A percentile compares a stretch with the other conserved stretches of the same genome.
Evolutionary conservation across 1,140 invertebrate species (phyloP).

Genomic region (Lepidotrigona ventralis): DNA sequence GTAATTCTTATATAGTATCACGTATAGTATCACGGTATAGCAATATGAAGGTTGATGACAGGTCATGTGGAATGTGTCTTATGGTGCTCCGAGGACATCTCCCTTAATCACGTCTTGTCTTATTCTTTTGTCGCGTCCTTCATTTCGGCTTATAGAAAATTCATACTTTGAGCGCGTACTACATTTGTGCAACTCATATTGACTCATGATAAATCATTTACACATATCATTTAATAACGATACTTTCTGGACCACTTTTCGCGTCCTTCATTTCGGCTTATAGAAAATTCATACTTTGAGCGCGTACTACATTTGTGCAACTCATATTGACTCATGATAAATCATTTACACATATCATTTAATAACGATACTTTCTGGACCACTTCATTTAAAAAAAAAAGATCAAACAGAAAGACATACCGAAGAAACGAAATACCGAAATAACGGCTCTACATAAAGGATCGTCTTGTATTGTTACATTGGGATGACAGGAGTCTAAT

Average conservation of each 20-base stretch:
- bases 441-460: constrained; percentile 9
- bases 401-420: neutral
- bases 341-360: constrained; percentile 20
- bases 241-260: no score
- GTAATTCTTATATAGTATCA: constrained; percentile 22
- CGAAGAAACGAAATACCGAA: neutral
- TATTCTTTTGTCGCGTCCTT: constrained; percentile 47
- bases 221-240: no score
- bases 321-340: constrained; percentile 26
- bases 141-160: constrained; percentile 53
- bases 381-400: neutral
- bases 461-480: constrained; percentile 41
- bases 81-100: constrained; percentile 48
- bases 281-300: constrained; percentile 49
- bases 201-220: constrained; percentile 29
- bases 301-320: constrained; percentile 46
- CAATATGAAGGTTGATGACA: constrained; percentile 43
- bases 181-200: constrained; percentile 45
- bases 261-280: constrained; percentile 52
- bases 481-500: constrained; percentile 1
- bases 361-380: constrained; percentile 19
- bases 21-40: constrained; percentile 19
- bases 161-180: constrained; percentile 44
- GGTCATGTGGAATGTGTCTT: constrained; percentile 48
- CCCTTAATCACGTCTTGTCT: constrained; percentile 44